Evolutionary conservation across 2,888 invertebrate genomes (phyloP).

Genomic region (Autographa pulchrina): DNA sequence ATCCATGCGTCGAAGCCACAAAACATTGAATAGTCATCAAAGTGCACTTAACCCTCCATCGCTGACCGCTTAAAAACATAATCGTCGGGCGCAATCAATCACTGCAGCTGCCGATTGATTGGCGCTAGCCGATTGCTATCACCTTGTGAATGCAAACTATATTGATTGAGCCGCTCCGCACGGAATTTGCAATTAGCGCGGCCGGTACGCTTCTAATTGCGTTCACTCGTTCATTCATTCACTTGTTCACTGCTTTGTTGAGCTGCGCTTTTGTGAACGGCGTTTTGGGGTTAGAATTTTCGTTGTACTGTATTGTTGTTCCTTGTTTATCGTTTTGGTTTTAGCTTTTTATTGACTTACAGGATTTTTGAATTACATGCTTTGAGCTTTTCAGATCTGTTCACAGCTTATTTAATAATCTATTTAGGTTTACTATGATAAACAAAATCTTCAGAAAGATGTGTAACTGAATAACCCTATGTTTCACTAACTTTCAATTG

Average conservation of each 20-base stretch:
- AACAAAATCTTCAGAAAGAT: too few species aligned
- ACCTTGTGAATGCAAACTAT: conserved; percentile 66
- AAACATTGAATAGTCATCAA: conserved; percentile 40
- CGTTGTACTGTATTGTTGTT: conserved; percentile 7
- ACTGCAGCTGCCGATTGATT: conserved; percentile 63
- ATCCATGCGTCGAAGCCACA: conserved; percentile 17
- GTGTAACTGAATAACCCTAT: too few species aligned
- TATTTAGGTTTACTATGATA: too few species aligned
- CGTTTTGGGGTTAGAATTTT: conserved; percentile 33
- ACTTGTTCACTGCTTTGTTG: conserved; percentile 61
- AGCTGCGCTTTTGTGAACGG: conserved; percentile 62
- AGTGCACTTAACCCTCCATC: conserved; percentile 49
- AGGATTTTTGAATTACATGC: not conserved
- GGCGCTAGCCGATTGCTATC: conserved; percentile 65
- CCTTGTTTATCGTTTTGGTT: not conserved
- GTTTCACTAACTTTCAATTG: too few species aligned
- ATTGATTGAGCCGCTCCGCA: conserved; percentile 71
- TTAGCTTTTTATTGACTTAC: not conserved
- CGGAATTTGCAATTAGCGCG: conserved; percentile 78
- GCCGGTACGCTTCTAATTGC: conserved; percentile 73
- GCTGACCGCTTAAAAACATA: conserved; percentile 65
- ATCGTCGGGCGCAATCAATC: conserved; percentile 66
- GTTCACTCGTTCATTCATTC: conserved; percentile 64
- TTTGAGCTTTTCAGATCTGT: not conserved
- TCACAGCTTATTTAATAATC: too few species aligned